Base-by-base conservation (phyloP, 2,888 invertebrate genomes). In the Platycheirus rosarum region DNA sequence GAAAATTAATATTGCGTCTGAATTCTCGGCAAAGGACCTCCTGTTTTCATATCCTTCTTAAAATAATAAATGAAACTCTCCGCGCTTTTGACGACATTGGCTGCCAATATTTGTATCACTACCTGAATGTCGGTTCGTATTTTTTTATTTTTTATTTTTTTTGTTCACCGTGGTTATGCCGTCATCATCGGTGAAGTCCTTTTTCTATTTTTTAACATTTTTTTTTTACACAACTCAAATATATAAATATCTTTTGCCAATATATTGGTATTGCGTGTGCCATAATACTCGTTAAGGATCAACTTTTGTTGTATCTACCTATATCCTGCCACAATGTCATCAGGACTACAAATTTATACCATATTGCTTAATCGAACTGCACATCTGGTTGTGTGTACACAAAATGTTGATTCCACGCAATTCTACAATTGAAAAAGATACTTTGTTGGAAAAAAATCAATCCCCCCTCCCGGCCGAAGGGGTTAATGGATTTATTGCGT, bases 401-500 rank as follows among this genome's bases (percentile, higher is more conserved):
- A 16, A 51, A 53, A 65, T 63, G 63, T 73, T 63, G 51, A 65
- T 63, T 65, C 53, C 37, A 51, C 46, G 42, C 71, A 35, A 55
- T 65, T 65, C 73, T 37, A 63, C 53, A 63, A 73, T 62, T 48
- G 63, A 55, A 63, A 63, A 13, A 53, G 53, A 73, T 55, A 55
- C n/a, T n/a, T n/a, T n/a, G n/a, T n/a, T n/a, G n/a, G n/a, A n/a
- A n/a, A n/a, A n/a, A n/a, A n/a, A n/a, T n/a, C n/a, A n/a, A 37
- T 51, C 71, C 63, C 46, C n/a, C n/a, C n/a, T n/a, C n/a, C n/a
- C n/a, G n/a, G n/a, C n/a, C 20, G 37, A 29, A 44, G 46, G 23
- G 63, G 73, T 65, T 73, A 65, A 65, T 73, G 73, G 73, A 65
- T 73, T 73, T 65, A 26, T 55, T 53, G 32, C 44, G 42, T 48